Percentiles rank a stretch among this genome's conserved stretches.
Conservation (phyloP, 2,888 invertebrate genomes). For the Fissipunctia ypsillon region DNA sequence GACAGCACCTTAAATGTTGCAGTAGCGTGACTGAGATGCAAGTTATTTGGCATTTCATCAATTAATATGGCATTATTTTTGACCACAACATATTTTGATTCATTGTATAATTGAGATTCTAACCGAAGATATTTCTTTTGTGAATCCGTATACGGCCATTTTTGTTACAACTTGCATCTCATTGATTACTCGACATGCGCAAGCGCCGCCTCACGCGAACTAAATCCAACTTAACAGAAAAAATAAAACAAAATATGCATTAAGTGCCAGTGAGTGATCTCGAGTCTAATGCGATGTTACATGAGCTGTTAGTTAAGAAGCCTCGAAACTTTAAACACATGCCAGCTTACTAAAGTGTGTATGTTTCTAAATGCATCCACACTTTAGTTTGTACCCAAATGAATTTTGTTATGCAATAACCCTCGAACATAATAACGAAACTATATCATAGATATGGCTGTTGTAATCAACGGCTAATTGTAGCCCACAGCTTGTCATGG, state of each 20-base stretch:
- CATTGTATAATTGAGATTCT: not conserved
- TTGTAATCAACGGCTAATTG: too few relatives aligned
- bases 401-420: not conserved
- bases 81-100: not conserved
- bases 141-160: not conserved
- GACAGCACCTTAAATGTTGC: slow-evolving; percentile 50
- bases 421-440: not conserved
- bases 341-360: slow-evolving; percentile 55
- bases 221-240: slow-evolving; percentile 67
- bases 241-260: slow-evolving; percentile 72
- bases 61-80: not conserved
- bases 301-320: slow-evolving; percentile 74
- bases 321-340: slow-evolving; percentile 61
- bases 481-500: not conserved
- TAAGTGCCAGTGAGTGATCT: slow-evolving; percentile 76
- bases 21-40: slow-evolving; percentile 66
- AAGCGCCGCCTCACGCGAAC: slow-evolving; percentile 69
- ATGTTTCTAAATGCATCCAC: slow-evolving; percentile 25
- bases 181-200: slow-evolving; percentile 63
- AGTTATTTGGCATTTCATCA: slow-evolving; percentile 57
- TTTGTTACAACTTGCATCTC: slow-evolving; percentile 67
- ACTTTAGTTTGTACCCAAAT: not conserved
- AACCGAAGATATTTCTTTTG: not conserved
- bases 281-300: slow-evolving; percentile 73
- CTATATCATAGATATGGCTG: too few relatives aligned